Base-by-base conservation (phyloP, 2,888 invertebrate species). In the Macrophya alboannulata region DNA sequence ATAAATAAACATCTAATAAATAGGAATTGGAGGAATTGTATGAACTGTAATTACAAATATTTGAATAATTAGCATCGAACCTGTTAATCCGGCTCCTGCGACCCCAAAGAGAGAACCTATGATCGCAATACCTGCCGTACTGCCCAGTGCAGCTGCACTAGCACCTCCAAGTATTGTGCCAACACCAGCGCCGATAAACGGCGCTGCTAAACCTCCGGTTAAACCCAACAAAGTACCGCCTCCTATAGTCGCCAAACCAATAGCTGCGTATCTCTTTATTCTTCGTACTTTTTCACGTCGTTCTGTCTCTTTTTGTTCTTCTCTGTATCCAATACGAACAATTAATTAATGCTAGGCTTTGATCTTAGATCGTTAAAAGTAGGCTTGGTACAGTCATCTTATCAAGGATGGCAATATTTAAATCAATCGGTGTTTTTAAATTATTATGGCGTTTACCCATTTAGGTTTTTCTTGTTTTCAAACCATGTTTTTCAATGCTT, bases 141-240 rank as follows among this genome's bases (percentile, higher is more conserved):
- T 94, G 21, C 94, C 93, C 51, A 95, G 91, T 17, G 95, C 94
- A n/a, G 95, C 94, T 15, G 94, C 94, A 84, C 92, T 90, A 6
- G 93, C 93, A 37, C 93, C 92, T 31, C 94, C 94, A 77, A 95
- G 89, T 59, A 95, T 90, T 85, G 94, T 94, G 40, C 95, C 95
- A 17, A 95, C 94, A 4, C 95, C 95, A 51, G 94, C 93, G n/a
- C 94, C 95, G 86, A 95, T 94, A 12, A 96, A 92, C 15, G 96
- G 96, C 15, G 96, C 96, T 6, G 96, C 96, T 74, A 96, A 93
- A 48, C 96, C 96, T 65, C 96, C 96, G 0, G 96, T 96, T 84
- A 96, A 92, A 71, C 96, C 96, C 86, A 96, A 94, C 68, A 96
- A 91, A 15, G 96, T 95, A 65, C 96, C 96, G 5, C 96, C 96